phyloP scores from a whole-genome alignment of 2,888 invertebrate genomes.

The Lordiphosa fenestrarum region DNA sequence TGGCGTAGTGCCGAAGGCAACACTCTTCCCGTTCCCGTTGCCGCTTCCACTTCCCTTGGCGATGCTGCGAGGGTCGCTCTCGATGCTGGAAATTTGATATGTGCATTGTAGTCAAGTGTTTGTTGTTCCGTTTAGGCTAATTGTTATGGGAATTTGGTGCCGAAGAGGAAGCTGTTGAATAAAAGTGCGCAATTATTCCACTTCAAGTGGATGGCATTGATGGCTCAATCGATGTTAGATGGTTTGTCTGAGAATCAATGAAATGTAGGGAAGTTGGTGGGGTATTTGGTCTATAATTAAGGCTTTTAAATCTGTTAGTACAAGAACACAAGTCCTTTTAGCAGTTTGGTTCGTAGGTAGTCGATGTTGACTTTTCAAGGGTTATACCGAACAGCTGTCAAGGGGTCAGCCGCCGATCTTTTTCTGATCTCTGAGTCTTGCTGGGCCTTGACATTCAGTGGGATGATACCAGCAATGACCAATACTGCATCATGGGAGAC shows the following conservation, averaged over 20 bases:
- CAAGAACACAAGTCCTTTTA: too few relatives aligned
- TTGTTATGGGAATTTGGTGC: slow-evolving; percentile 74
- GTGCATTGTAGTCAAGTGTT: slow-evolving; percentile 70
- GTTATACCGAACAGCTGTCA: too few relatives aligned
- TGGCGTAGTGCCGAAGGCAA: slow-evolving; percentile 65
- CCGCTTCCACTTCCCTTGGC: slow-evolving; percentile 18
- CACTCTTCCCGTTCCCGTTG: slow-evolving; percentile 22
- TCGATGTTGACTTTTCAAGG: too few relatives aligned
- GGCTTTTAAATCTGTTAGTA: too few relatives aligned
- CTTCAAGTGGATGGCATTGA: slow-evolving; percentile 28
- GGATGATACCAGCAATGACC: too few relatives aligned
- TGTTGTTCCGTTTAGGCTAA: slow-evolving; percentile 70
- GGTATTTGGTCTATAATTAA: too few relatives aligned
- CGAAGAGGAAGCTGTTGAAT: slow-evolving; percentile 8
- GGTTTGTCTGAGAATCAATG: neutral
- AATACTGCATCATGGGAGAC: too few relatives aligned
- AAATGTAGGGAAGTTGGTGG: too few relatives aligned
- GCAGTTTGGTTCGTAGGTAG: too few relatives aligned
- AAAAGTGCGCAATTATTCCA: slow-evolving; percentile 5
- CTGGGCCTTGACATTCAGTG: too few relatives aligned
- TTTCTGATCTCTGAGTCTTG: too few relatives aligned
- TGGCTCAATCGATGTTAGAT: slow-evolving; percentile 31
- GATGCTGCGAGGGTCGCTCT: slow-evolving; percentile 10
- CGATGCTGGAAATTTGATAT: slow-evolving; percentile 67
- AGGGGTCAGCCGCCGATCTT: too few relatives aligned